phyloP scores from a whole-genome alignment of 1,140 invertebrate species.

The Sipha flava region DNA sequence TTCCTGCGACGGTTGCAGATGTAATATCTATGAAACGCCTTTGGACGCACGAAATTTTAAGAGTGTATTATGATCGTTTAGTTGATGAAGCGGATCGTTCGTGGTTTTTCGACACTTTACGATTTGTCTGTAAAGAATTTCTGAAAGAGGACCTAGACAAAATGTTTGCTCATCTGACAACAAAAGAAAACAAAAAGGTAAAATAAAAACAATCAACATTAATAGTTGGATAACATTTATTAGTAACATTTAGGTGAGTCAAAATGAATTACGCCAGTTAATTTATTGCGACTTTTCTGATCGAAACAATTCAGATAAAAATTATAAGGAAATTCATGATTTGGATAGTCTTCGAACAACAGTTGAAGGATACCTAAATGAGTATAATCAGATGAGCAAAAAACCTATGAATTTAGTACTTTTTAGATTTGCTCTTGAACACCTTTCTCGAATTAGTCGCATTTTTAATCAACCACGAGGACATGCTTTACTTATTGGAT shows the following conservation, averaged over 20 bases:
- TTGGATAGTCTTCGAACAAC: slow-evolving; percentile 70
- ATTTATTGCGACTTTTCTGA: slow-evolving; percentile 94
- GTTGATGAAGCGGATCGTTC: slow-evolving; percentile 68
- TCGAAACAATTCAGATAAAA: slow-evolving; percentile 77
- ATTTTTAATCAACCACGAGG: slow-evolving; percentile 84
- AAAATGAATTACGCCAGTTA: slow-evolving; percentile 72
- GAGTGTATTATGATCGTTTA: slow-evolving; percentile 89
- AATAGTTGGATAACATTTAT: background rate
- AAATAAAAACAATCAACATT: background rate
- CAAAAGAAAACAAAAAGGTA: background rate
- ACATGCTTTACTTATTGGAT: slow-evolving; percentile 75
- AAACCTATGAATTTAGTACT: slow-evolving; percentile 95
- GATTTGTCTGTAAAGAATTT: slow-evolving; percentile 44
- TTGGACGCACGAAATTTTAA: slow-evolving; percentile 88
- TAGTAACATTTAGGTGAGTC: slow-evolving; percentile 40
- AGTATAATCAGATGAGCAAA: slow-evolving; percentile 93
- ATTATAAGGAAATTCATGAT: slow-evolving; percentile 81
- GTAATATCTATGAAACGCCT: slow-evolving; percentile 79
- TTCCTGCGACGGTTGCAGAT: slow-evolving; percentile 82
- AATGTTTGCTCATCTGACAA: slow-evolving; percentile 44
- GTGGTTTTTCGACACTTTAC: slow-evolving; percentile 63
- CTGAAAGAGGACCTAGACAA: slow-evolving; percentile 49
- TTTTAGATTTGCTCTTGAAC: slow-evolving; percentile 92
- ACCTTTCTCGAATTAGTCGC: slow-evolving; percentile 81
- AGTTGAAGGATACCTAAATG: slow-evolving; percentile 79